Percentiles rank a stretch among this genome's conserved stretches.
Evolutionary conservation across 1,140 invertebrate species (phyloP).

Genomic region (Temnothorax longispinosus): DNA sequence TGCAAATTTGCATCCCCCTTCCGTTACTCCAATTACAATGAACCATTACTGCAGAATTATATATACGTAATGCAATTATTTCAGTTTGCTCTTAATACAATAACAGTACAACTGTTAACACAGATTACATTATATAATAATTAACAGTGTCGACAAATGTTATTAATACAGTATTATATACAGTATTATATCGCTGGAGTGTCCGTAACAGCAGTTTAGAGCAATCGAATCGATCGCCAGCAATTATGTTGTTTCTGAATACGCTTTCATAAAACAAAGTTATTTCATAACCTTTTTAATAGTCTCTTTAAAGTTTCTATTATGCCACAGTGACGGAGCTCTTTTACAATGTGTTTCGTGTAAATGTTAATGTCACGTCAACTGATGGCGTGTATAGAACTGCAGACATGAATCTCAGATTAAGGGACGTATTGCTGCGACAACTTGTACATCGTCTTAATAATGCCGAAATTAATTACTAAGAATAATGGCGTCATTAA

Average conservation of each 20-base stretch:
- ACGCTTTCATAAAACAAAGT: neutral
- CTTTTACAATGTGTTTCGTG: constrained; percentile 4
- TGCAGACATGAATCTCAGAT: neutral
- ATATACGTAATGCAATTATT: neutral
- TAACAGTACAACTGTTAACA: neutral
- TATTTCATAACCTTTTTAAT: neutral
- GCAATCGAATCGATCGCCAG: neutral
- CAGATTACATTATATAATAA: neutral
- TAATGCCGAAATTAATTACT: neutral
- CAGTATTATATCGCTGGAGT: neutral
- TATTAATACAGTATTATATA: neutral
- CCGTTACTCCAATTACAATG: neutral
- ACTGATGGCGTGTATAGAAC: neutral
- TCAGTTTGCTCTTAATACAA: neutral
- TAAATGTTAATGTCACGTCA: constrained; percentile 13
- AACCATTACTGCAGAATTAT: neutral
- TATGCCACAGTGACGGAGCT: neutral
- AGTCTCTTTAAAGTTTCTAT: neutral
- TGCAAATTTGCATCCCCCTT: neutral
- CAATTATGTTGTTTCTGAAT: neutral
- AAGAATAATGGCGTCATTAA: neutral
- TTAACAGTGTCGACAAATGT: neutral
- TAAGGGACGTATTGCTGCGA: neutral
- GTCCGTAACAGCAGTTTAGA: neutral
- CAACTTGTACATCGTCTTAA: neutral